Conservation (phyloP, 2,113 vertebrate genomes). For the Xyrauchen texanus region DNA sequence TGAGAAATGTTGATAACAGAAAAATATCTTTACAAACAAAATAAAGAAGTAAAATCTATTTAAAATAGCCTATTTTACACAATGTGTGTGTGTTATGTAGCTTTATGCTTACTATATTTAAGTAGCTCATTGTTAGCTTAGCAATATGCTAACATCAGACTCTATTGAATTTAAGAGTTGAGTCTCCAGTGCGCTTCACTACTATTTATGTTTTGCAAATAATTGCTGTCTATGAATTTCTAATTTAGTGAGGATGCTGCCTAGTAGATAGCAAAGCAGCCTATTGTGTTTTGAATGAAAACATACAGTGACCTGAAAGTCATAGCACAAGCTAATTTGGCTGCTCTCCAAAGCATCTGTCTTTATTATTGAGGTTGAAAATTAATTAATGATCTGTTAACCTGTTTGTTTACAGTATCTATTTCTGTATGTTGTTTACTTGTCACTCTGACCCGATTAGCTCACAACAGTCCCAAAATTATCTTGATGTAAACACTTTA, state of each 20-base stretch:
- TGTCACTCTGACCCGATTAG: constrained; percentile 26
- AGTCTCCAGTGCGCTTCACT: too few species aligned
- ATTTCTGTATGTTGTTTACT: background rate
- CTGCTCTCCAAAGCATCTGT: background rate
- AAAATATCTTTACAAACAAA: too few species aligned
- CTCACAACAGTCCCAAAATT: constrained; percentile 36
- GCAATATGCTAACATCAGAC: too few species aligned
- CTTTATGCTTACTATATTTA: too few species aligned
- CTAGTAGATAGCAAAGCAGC: too few species aligned
- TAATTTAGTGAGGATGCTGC: too few species aligned
- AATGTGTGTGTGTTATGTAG: too few species aligned
- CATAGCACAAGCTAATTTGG: background rate
- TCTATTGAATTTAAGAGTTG: too few species aligned
- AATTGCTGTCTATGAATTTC: background rate
- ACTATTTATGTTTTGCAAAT: background rate
- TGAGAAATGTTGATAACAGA: too few species aligned
- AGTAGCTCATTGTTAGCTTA: too few species aligned
- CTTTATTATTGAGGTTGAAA: background rate
- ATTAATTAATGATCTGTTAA: constrained; percentile 5
- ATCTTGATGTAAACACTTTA: constrained; percentile 49
- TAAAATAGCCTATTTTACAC: too few species aligned
- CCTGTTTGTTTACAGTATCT: constrained; percentile 9
- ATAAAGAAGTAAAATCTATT: too few species aligned
- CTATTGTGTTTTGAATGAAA: background rate
- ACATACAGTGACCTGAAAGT: background rate